A percentile compares a stretch with the other conserved stretches of the same genome.
Conservation (phyloP, 2,113 vertebrate genomes). For the Rallus limicola region DNA sequence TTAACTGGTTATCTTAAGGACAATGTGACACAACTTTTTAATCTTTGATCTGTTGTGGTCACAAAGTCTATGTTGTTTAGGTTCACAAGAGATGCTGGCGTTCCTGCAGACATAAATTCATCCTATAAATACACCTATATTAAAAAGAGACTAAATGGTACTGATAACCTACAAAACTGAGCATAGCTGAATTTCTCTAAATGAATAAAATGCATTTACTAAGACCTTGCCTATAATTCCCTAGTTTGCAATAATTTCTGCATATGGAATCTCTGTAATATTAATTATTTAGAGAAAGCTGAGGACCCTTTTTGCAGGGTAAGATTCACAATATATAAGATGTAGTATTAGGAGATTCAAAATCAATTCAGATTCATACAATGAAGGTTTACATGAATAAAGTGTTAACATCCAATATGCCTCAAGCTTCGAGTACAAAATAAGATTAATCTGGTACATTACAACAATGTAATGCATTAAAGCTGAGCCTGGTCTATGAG, state of each 20-base stretch:
- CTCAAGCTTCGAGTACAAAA: neutral
- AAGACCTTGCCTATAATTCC: neutral
- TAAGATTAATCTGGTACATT: neutral
- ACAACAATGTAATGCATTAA: neutral
- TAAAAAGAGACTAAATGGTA: neutral
- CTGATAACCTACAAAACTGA: neutral
- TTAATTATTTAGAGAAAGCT: neutral
- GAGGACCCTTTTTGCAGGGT: neutral
- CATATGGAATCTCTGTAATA: neutral
- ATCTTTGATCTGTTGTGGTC: neutral
- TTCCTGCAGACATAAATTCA: neutral
- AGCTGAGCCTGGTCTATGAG: neutral
- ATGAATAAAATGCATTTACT: neutral
- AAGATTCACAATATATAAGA: neutral
- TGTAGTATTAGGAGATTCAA: neutral
- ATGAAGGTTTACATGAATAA: neutral
- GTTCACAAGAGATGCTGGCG: neutral
- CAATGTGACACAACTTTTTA: neutral
- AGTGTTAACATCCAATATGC: neutral
- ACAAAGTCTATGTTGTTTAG: neutral
- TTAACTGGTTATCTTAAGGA: neutral
- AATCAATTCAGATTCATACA: neutral
- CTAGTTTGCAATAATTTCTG: neutral
- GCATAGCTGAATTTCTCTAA: neutral
- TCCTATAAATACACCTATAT: neutral